Evolutionary conservation across 2,888 invertebrate genomes (phyloP).

Genomic region (Rhingia rostrata): DNA sequence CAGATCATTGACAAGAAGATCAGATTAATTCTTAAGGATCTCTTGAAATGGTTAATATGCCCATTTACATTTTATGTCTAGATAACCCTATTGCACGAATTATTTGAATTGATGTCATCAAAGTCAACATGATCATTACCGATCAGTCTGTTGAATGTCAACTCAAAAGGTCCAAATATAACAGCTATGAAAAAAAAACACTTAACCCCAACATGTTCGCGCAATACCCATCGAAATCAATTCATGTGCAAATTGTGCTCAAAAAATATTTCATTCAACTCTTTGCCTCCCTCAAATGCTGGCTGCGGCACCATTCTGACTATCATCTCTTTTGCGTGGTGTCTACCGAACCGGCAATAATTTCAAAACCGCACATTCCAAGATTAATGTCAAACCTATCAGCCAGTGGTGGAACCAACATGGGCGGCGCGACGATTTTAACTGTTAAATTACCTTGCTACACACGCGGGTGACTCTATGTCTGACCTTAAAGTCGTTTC

Average conservation of each 20-base stretch:
- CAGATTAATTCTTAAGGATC: too few species aligned
- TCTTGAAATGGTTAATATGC: too few species aligned
- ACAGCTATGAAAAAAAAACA: too few species aligned
- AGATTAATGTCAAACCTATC: slow-evolving; percentile 58
- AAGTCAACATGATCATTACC: too few species aligned
- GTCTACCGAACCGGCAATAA: slow-evolving; percentile 50
- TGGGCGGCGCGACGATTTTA: slow-evolving; percentile 26
- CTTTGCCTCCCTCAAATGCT: neutral
- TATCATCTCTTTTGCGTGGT: slow-evolving; percentile 19
- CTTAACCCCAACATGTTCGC: neutral
- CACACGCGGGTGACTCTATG: slow-evolving; percentile 1
- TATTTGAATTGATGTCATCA: too few species aligned
- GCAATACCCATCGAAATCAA: neutral
- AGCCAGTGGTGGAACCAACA: slow-evolving; percentile 8
- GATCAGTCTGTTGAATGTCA: too few species aligned
- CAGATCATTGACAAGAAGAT: too few species aligned
- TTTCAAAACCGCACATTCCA: slow-evolving; percentile 62
- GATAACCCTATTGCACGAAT: too few species aligned
- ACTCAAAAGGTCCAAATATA: too few species aligned
- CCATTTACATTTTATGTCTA: too few species aligned
- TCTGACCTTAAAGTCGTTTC: slow-evolving; percentile 52
- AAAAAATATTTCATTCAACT: slow-evolving; percentile 7
- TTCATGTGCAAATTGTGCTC: slow-evolving; percentile 1
- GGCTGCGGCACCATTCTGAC: neutral
- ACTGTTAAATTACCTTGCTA: neutral